Evolutionary conservation across 2,797 vertebrate species (phyloP).

Genomic region (Phalloptychus januarius): DNA sequence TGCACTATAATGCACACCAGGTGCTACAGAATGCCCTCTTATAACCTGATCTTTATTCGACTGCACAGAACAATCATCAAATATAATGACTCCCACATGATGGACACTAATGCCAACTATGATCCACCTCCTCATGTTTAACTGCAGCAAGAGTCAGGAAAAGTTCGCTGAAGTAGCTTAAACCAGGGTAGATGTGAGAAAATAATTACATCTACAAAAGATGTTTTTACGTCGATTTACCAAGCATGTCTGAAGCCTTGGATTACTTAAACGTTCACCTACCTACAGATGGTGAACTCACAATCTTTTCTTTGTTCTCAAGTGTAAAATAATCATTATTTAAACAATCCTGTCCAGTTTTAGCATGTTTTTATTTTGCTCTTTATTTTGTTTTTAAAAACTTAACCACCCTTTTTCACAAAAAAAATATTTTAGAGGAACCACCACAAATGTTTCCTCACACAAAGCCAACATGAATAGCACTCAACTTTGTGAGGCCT

Average conservation of each 20-base stretch:
- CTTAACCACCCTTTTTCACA: too few relatives aligned
- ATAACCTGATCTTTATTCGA: conserved; percentile 26
- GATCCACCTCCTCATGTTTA: conserved; percentile 25
- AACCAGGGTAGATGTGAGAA: conserved; percentile 3
- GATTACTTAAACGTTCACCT: neutral
- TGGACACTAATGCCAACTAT: conserved; percentile 14
- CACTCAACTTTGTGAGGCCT: too few relatives aligned
- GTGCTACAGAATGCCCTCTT: conserved; percentile 40
- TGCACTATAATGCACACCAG: conserved; percentile 35
- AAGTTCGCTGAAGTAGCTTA: conserved; percentile 11
- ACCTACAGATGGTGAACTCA: neutral
- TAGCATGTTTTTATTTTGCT: neutral
- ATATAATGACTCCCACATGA: conserved; percentile 45
- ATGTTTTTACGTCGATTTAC: neutral
- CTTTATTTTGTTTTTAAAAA: neutral
- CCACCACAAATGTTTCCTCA: neutral
- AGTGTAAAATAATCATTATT: neutral
- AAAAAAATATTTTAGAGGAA: neutral
- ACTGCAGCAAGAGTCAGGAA: conserved; percentile 8
- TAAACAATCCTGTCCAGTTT: neutral
- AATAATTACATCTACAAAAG: neutral
- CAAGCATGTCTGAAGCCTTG: neutral
- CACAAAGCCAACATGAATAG: neutral
- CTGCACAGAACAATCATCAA: conserved; percentile 42
- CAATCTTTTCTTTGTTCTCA: neutral